Conservation (phyloP, 2,888 invertebrate species). For the Drosophila multiciliata region DNA sequence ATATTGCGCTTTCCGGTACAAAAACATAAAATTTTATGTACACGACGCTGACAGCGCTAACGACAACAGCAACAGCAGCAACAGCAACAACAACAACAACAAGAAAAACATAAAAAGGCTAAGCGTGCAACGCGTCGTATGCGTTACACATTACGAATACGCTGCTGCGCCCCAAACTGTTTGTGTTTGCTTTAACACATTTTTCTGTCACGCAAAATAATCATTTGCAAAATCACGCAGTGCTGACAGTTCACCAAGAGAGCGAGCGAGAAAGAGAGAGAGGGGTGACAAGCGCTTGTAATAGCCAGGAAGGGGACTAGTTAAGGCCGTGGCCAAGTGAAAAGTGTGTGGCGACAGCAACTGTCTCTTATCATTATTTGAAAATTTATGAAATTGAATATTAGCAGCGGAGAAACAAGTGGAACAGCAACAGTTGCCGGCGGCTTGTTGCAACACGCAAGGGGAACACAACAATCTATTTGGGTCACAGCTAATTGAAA, state of each 20-base stretch:
- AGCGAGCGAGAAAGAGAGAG: not conserved
- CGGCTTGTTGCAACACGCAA: slow-evolving; percentile 20
- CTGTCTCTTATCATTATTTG: slow-evolving; percentile 60
- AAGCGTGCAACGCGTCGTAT: slow-evolving; percentile 75
- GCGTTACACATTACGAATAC: slow-evolving; percentile 72
- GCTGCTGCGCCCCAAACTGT: slow-evolving; percentile 30
- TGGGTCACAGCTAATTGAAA: slow-evolving; percentile 16
- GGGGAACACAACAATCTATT: slow-evolving; percentile 14
- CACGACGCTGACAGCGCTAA: slow-evolving; percentile 67
- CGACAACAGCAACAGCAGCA: slow-evolving; percentile 48
- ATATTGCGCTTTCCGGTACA: slow-evolving; percentile 75
- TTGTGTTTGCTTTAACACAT: slow-evolving; percentile 70
- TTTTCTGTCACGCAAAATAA: slow-evolving; percentile 80
- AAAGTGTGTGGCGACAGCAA: slow-evolving; percentile 45
- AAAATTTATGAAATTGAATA: slow-evolving; percentile 61
- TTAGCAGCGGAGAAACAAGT: slow-evolving; percentile 52
- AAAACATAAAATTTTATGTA: slow-evolving; percentile 79
- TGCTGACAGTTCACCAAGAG: slow-evolving; percentile 55
- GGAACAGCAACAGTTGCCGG: slow-evolving; percentile 7
- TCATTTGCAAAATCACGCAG: slow-evolving; percentile 77
- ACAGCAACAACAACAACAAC: slow-evolving; percentile 27
- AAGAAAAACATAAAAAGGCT: slow-evolving; percentile 27
- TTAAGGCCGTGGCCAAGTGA: slow-evolving; percentile 17
- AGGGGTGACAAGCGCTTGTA: not conserved
- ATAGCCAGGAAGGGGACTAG: slow-evolving; percentile 17